phyloP scores from a whole-genome alignment of 1,140 invertebrate genomes.

The Gerris buenoi region DNA sequence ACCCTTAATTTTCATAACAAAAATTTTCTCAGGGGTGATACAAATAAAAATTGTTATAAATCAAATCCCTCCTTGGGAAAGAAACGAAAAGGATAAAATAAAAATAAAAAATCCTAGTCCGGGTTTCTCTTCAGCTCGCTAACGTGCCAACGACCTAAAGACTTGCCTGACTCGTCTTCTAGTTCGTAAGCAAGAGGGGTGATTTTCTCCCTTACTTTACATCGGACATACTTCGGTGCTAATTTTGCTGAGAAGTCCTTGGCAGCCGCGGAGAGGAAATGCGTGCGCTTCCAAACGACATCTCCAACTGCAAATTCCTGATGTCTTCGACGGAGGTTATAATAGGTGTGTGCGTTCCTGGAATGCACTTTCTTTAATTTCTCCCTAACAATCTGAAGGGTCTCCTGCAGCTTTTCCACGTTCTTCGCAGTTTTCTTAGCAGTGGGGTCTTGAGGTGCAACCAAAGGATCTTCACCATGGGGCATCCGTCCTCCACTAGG shows the following conservation, averaged over 20 bases:
- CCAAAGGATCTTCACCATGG: not conserved
- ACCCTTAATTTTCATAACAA: too few species aligned
- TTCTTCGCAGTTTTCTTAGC: not conserved
- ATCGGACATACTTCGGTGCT: not conserved
- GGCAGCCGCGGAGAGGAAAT: not conserved
- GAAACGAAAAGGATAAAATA: too few species aligned
- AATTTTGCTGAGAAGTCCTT: not conserved
- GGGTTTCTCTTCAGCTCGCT: not conserved
- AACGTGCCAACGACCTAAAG: not conserved
- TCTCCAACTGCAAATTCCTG: not conserved
- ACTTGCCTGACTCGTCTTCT: not conserved
- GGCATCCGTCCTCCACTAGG: slow-evolving; percentile 6
- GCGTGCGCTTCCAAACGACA: not conserved
- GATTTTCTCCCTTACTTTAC: not conserved
- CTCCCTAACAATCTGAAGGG: not conserved
- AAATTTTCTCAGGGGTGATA: too few species aligned
- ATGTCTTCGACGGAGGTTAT: not conserved
- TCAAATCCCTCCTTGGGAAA: too few species aligned
- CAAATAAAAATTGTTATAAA: too few species aligned
- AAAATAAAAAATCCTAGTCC: not conserved
- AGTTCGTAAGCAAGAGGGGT: not conserved
- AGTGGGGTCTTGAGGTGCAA: not conserved
- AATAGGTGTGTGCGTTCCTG: not conserved
- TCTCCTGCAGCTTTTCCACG: not conserved
- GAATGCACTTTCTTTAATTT: not conserved